Evolutionary conservation across 1,140 invertebrate species (phyloP).

Genomic region (Coelopa frigida): DNA sequence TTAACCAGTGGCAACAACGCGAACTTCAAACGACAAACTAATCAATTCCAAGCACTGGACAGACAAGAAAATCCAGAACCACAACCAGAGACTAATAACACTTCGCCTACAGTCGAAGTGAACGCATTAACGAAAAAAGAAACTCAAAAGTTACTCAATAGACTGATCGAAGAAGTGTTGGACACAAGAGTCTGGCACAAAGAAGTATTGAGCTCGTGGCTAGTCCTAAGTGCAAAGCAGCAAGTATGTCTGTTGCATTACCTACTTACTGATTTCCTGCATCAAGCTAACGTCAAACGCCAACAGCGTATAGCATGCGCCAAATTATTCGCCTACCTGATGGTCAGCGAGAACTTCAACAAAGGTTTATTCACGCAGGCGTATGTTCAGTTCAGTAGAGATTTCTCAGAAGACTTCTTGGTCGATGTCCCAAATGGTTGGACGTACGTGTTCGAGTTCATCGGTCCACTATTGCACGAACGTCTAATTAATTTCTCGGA

Average conservation of each 20-base stretch:
- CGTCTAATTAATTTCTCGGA: conserved; percentile 24
- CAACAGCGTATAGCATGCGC: conserved; percentile 26
- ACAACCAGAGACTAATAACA: no score
- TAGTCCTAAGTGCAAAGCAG: conserved; percentile 14
- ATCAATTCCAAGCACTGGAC: not conserved
- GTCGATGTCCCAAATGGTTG: conserved; percentile 38
- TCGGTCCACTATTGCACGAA: conserved; percentile 31
- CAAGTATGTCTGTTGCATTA: conserved; percentile 19
- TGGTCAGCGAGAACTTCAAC: conserved; percentile 23
- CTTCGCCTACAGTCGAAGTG: no score
- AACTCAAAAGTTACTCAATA: conserved; percentile 24
- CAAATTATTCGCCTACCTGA: conserved; percentile 24
- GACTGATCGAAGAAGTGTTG: conserved; percentile 28
- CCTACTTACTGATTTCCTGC: conserved; percentile 30
- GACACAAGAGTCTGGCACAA: conserved; percentile 25
- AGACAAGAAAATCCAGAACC: not conserved
- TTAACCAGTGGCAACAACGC: not conserved
- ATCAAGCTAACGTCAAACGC: conserved; percentile 20
- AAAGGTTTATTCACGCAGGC: conserved; percentile 21
- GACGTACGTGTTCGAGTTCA: conserved; percentile 37
- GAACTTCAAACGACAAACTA: not conserved
- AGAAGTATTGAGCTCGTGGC: conserved; percentile 25
- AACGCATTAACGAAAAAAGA: conserved; percentile 17
- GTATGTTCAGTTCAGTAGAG: conserved; percentile 25
- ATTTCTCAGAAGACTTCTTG: conserved; percentile 28